Conservation (phyloP, 1,140 invertebrate genomes). For the Ganaspis sp. region DNA sequence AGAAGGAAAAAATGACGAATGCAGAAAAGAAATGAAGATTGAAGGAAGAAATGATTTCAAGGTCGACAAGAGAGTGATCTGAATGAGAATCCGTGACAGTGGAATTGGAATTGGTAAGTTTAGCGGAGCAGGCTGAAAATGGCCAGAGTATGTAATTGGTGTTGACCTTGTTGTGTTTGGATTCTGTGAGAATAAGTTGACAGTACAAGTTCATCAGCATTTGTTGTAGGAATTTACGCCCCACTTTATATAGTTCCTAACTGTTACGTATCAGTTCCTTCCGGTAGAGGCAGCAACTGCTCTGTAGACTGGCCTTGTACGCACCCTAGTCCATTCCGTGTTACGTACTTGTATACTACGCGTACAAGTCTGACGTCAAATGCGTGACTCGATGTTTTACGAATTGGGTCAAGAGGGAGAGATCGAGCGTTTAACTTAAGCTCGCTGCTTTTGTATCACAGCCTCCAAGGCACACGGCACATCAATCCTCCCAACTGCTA, state of each 20-base stretch:
- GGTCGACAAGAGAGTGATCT: neutral
- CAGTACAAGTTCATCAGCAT: slow-evolving; percentile 15
- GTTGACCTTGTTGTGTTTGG: neutral
- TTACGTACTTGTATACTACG: slow-evolving; percentile 36
- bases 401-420: slow-evolving; percentile 69
- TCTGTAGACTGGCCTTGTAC: slow-evolving; percentile 54
- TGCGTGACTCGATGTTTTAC: slow-evolving; percentile 61
- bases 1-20: no score
- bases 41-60: neutral
- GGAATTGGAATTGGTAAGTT: slow-evolving; percentile 8
- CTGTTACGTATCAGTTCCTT: slow-evolving; percentile 19
- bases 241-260: slow-evolving; percentile 1
- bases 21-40: no score
- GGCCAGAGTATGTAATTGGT: neutral
- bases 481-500: no score
- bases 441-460: neutral
- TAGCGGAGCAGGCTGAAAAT: neutral
- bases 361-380: slow-evolving; percentile 51
- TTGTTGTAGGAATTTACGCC: slow-evolving; percentile 18
- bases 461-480: neutral
- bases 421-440: slow-evolving; percentile 65
- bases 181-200: slow-evolving; percentile 5
- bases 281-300: slow-evolving; percentile 24
- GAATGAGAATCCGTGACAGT: neutral
- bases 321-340: slow-evolving; percentile 47